Conservation (phyloP, 2,113 vertebrate species). For the Charina bottae region DNA sequence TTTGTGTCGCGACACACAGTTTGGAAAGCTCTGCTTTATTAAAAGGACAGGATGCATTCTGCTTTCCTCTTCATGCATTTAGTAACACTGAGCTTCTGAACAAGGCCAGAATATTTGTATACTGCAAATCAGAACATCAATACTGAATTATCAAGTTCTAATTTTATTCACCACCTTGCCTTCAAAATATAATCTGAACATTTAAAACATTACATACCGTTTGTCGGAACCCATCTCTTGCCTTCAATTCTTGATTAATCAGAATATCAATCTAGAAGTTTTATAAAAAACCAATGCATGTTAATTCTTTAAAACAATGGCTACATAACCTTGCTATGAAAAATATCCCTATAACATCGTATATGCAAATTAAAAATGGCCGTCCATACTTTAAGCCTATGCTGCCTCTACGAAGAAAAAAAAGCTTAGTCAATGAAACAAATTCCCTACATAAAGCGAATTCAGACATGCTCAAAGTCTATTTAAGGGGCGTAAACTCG, state of each 20-base stretch:
- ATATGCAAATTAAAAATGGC: background rate
- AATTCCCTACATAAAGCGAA: background rate
- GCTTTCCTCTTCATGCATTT: background rate
- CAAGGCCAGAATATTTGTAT: background rate
- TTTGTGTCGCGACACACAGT: too few species aligned
- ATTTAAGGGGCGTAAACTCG: too few species aligned
- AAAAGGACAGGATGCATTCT: background rate
- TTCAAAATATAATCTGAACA: background rate
- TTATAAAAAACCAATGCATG: background rate
- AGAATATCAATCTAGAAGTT: background rate
- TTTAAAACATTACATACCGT: constrained; percentile 76
- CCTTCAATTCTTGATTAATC: constrained; percentile 30
- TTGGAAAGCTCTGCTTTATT: too few species aligned
- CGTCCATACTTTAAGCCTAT: background rate
- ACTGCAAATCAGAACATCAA: background rate
- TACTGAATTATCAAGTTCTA: background rate
- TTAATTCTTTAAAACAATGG: too few species aligned
- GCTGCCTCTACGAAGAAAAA: background rate
- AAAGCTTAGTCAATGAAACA: background rate
- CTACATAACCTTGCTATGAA: background rate
- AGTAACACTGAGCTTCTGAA: background rate
- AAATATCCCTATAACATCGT: background rate
- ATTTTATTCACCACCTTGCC: background rate
- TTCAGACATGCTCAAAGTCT: background rate
- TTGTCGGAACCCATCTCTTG: constrained; percentile 91